Percentiles rank a stretch among this genome's conserved stretches.
These are phyloP conservation scores for Danaus chrysippus DNA, from an alignment of 2,888 invertebrate species.

Conservation along the genomic window DNA sequence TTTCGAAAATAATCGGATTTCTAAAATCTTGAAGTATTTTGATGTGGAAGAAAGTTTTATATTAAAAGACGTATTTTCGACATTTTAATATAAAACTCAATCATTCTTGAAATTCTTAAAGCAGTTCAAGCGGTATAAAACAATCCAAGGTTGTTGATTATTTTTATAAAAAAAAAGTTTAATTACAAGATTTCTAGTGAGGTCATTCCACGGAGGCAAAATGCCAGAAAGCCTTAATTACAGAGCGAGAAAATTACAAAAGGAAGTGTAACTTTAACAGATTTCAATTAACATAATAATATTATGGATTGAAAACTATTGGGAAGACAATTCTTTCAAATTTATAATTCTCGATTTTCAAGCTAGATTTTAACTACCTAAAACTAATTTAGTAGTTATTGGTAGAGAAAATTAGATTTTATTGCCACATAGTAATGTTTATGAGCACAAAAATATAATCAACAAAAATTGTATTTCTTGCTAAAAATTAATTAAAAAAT, in stretches of 20 bases:
- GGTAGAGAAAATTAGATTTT: too few species aligned
- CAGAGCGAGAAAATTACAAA: conserved; percentile 20
- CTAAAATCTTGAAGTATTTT: too few species aligned
- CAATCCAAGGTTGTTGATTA: neutral
- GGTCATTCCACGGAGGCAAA: conserved; percentile 21
- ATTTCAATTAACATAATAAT: neutral
- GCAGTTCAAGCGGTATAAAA: neutral
- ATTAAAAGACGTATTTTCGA: too few species aligned
- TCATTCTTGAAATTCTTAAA: neutral
- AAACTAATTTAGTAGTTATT: too few species aligned
- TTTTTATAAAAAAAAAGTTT: neutral
- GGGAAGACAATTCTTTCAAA: neutral
- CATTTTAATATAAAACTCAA: neutral
- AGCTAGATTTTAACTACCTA: too few species aligned
- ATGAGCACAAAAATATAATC: too few species aligned
- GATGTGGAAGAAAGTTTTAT: too few species aligned
- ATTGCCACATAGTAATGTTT: too few species aligned
- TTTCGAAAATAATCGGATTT: too few species aligned
- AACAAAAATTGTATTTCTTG: too few species aligned
- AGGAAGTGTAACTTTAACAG: conserved; percentile 14
- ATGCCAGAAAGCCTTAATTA: conserved; percentile 27
- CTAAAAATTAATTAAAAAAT: too few species aligned
- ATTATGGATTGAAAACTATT: neutral
- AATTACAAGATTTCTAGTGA: conserved; percentile 12
- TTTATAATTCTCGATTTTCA: too few species aligned